phyloP scores from a whole-genome alignment of 2,797 vertebrate species.

The Peromyscus aztecus region DNA sequence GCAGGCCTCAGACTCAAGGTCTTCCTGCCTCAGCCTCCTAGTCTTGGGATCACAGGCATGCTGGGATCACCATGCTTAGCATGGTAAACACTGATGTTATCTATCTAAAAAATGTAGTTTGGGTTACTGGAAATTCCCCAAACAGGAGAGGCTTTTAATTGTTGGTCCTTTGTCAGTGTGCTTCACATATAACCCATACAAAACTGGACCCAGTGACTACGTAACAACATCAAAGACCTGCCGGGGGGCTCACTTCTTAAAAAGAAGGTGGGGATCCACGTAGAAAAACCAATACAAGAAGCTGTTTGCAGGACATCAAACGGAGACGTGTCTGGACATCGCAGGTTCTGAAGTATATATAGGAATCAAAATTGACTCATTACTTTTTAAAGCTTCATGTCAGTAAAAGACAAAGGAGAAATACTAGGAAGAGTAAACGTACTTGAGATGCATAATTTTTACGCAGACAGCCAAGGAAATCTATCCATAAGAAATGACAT shows the following conservation, averaged over 20 bases:
- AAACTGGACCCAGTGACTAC: constrained; percentile 85
- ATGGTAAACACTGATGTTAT: constrained; percentile 54
- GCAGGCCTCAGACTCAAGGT: not conserved
- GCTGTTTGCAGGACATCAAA: constrained; percentile 89
- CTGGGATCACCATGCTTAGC: not conserved
- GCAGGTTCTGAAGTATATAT: constrained; percentile 87
- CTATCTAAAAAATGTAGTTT: constrained; percentile 83
- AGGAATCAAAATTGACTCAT: constrained; percentile 89
- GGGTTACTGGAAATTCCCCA: constrained; percentile 81
- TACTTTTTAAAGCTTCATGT: constrained; percentile 85
- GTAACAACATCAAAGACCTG: constrained; percentile 89
- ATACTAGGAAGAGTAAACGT: constrained; percentile 73
- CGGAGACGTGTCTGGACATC: constrained; percentile 86
- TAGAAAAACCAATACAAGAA: constrained; percentile 84
- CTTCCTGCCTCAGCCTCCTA: not conserved
- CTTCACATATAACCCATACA: constrained; percentile 81
- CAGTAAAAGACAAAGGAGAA: constrained; percentile 79
- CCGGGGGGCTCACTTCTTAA: constrained; percentile 87
- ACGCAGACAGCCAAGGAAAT: constrained; percentile 19
- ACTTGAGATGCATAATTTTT: constrained; percentile 70
- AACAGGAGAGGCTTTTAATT: constrained; percentile 81
- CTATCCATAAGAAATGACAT: not conserved
- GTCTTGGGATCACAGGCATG: not conserved
- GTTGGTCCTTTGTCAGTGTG: constrained; percentile 84
- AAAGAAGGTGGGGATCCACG: constrained; percentile 83